Base-by-base conservation (phyloP, 2,797 vertebrate genomes). In the Remorina albescens region DNA sequence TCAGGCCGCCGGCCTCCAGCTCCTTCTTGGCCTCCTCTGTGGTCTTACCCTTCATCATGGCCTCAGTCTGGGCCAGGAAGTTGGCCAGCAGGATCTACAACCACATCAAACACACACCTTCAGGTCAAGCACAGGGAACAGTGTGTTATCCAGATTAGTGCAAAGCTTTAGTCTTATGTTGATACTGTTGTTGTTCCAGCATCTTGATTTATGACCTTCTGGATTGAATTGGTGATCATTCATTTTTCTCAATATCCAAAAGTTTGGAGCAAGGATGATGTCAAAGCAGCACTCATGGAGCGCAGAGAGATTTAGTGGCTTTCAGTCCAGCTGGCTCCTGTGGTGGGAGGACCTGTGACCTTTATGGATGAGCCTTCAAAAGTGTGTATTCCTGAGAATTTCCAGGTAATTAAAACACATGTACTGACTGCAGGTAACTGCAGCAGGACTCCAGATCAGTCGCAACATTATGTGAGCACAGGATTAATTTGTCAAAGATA, bases 61-160 rank as follows among this genome's bases (percentile, higher is more conserved):
- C 98, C 86, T 99, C 98, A 0, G 97, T 99, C 92, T 99, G 98
- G 49, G 98, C 98, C 75, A 99, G 92, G 86, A 99, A 99, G 90
- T 99, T 99, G 41, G 96, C 96, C 87, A 96, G 58, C 69, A 99
- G 94, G 84, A 99, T 99, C 98, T 99, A 66, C 4, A 86, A 18
- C 51, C 54, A 66, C 42, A 81, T 18, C 25, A 66, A 12, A 73
- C 25, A 78, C 34, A 49, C n/a, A 50, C 1, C 7, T 19, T 71
- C 32, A 80, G 19, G 61, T 36, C 53, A 18, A 71, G 11, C 6
- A 1, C 6, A 46, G 28, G 18, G 23, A 32, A 44, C 8, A 30
- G 5, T 13, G 8, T 47, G 51, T 16, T 56, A 46, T 42, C 21
- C 23, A 70, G 13, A 46, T 23, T 34, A 6, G 26, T 32, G 19